A percentile compares a stretch with the other conserved stretches of the same genome.
Conservation (phyloP, 2,797 vertebrate species). For the Sarcoramphus papa region DNA sequence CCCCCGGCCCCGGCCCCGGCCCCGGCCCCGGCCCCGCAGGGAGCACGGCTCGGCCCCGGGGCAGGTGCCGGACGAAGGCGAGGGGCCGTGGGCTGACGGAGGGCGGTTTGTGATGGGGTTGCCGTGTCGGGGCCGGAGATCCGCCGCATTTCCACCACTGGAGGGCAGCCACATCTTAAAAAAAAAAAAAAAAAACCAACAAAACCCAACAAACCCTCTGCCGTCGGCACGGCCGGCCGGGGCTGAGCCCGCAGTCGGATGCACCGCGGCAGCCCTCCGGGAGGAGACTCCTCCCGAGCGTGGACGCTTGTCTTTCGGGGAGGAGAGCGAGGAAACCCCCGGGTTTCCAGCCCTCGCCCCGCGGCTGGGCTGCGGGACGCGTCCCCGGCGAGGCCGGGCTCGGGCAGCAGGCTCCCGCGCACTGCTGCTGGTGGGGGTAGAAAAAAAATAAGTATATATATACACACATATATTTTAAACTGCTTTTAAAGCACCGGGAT, state of each 20-base stretch:
- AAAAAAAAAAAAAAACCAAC: background rate
- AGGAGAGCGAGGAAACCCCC: background rate
- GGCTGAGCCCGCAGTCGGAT: background rate
- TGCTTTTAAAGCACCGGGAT: background rate
- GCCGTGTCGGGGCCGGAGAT: background rate
- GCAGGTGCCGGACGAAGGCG: background rate
- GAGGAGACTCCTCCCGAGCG: background rate
- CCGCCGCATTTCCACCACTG: constrained; percentile 65
- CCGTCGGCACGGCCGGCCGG: background rate
- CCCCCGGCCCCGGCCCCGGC: background rate
- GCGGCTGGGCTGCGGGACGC: background rate
- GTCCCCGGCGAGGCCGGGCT: background rate
- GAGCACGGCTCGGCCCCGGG: background rate
- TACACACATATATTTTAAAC: background rate
- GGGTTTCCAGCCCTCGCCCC: background rate
- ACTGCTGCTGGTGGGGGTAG: no score
- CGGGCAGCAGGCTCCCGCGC: background rate
- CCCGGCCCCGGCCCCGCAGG: no score
- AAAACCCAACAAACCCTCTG: background rate
- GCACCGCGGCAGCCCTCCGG: background rate
- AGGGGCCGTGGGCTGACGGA: background rate
- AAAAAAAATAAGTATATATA: background rate
- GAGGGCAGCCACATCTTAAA: constrained; percentile 73
- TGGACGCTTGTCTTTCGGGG: background rate
- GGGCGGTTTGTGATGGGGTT: background rate